phyloP scores from a whole-genome alignment of 2,888 invertebrate genomes.

The Hermaeophaga mercurialis region DNA sequence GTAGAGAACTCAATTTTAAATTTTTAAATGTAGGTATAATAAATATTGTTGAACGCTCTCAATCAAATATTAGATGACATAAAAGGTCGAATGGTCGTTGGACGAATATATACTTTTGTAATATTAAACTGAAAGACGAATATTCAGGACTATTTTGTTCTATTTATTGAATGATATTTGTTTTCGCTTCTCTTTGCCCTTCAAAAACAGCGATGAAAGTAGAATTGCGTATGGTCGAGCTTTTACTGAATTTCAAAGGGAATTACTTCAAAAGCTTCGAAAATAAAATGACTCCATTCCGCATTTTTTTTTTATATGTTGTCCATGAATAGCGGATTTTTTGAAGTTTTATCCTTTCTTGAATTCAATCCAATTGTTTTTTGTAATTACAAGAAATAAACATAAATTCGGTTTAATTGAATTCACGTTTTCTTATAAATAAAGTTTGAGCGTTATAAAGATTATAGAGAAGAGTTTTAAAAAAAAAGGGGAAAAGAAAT shows the following conservation, averaged over 20 bases:
- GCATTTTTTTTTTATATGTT: conserved; percentile 35
- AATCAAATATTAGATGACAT: too few species aligned
- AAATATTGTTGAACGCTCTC: too few species aligned
- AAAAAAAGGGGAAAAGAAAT: too few species aligned
- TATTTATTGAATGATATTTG: conserved; percentile 21
- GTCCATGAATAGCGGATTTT: conserved; percentile 18
- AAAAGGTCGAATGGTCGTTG: not conserved
- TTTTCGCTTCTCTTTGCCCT: conserved; percentile 31
- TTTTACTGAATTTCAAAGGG: conserved; percentile 44
- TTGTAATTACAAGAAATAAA: not conserved
- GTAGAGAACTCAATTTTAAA: too few species aligned
- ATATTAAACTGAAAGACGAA: not conserved
- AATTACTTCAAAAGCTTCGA: conserved; percentile 42
- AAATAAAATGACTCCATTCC: conserved; percentile 41
- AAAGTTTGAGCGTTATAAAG: too few species aligned
- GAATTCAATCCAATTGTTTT: conserved; percentile 11
- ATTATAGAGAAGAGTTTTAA: too few species aligned
- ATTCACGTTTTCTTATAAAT: too few species aligned
- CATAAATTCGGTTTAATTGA: too few species aligned
- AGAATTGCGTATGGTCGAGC: conserved; percentile 42
- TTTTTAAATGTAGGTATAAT: too few species aligned
- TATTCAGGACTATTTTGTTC: not conserved
- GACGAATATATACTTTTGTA: not conserved
- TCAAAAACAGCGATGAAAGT: conserved; percentile 37
- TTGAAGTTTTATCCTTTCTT: conserved; percentile 10